phyloP scores from a whole-genome alignment of 2,113 vertebrate species.

The Corapipo altera region DNA sequence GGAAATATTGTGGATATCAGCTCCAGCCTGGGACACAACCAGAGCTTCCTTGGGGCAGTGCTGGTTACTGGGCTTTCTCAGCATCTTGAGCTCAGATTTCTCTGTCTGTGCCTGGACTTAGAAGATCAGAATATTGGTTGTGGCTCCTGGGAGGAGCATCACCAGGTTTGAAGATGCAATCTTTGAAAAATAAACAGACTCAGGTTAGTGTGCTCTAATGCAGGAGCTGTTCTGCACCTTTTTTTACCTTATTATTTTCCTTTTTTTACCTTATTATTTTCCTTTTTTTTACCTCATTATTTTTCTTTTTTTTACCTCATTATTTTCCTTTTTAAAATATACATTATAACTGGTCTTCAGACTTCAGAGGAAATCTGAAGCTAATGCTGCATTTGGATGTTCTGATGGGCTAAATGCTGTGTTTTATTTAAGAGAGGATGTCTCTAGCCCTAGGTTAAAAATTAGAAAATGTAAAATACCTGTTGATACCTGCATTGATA shows the following conservation, averaged over 20 bases:
- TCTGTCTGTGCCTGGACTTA: not conserved
- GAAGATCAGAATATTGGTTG: not conserved
- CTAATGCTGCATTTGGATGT: not conserved
- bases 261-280: not conserved
- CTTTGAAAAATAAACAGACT: not conserved
- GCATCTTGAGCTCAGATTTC: not conserved
- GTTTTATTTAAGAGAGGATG: not conserved
- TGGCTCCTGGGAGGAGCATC: not conserved
- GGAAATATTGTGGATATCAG: accelerated
- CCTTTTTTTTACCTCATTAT: not conserved
- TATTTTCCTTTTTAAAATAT: not conserved
- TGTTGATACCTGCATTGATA: not conserved
- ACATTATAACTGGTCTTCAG: not conserved
- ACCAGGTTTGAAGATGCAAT: not conserved
- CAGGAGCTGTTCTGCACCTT: not conserved
- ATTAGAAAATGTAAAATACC: not conserved
- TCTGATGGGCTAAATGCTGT: not conserved
- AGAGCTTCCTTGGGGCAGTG: not conserved
- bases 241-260: not conserved
- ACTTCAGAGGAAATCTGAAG: not conserved
- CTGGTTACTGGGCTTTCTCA: not conserved
- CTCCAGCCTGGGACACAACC: not conserved
- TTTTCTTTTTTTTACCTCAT: not conserved
- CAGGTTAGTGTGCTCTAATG: not conserved
- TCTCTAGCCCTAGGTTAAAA: not conserved